Base-by-base conservation (phyloP, 2,797 vertebrate species). In the Hemibagrus guttatus region DNA sequence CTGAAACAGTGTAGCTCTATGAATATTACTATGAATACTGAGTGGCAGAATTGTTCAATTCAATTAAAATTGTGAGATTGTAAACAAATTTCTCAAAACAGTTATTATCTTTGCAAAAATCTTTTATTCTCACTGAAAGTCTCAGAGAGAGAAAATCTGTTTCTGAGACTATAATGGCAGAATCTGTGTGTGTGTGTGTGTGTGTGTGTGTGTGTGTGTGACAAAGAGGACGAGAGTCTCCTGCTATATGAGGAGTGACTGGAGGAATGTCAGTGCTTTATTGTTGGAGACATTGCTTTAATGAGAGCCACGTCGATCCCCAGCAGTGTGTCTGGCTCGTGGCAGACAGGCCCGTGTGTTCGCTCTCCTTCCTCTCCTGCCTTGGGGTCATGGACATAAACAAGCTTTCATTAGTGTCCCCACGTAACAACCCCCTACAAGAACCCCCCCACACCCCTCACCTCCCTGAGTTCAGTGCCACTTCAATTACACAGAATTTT, bases 401-500 rank as follows among this genome's bases (percentile, higher is more conserved):
- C 92, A 92, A 35, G 69, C 85, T 92, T 94, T 93, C 92, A 92
- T 93, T 93, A 91, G 87, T 89, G 91, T 90, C 91, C 88, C 86
- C 87, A 79, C 84, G 81, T 84, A 83, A 84, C 84, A 39, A 88
- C 85, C 84, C 88, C 35, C 0, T 9, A 49, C 46, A 49, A 7
- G 46, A 49, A 49, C 46, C 46, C 46, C 6, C 46, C 1, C 46
- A 49, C 46, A 49, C 46, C 46, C 46, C 46, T 49, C 46, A 1
- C 7, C 46, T 49, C 7, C 46, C 8, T 49, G 35, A 46, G 23
- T n/a, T 63, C 58, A 42, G 54, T 88, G 92, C 86, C 87, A 89
- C 92, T 93, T 92, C 90, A 92, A 93, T 93, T 91, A 92, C 88
- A 81, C 84, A 82, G 56, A 89, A 93, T 93, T 93, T 91, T 84